Conservation (phyloP, 92 coral and sea anemone genomes). For the Palythoa caribaeorum region DNA sequence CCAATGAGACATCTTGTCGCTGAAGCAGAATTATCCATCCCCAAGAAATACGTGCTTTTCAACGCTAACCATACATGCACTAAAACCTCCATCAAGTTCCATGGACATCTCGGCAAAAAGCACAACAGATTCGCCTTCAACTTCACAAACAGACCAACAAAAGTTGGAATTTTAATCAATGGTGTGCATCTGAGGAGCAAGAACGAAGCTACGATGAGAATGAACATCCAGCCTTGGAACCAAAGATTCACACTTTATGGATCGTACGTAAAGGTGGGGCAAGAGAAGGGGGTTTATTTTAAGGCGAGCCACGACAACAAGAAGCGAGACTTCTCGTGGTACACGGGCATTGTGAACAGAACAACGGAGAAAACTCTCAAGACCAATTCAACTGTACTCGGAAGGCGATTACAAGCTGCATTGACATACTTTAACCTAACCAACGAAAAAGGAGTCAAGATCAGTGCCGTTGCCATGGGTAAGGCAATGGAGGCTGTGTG, state of each 20-base stretch:
- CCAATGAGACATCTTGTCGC: constrained; percentile 88
- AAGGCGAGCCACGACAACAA: constrained; percentile 90
- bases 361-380: constrained; percentile 82
- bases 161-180: constrained; percentile 73
- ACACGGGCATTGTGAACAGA: constrained; percentile 78
- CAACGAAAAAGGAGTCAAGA: constrained; percentile 76
- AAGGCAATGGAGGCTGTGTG: constrained; percentile 70
- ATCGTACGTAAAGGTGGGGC: constrained; percentile 63
- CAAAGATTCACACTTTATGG: constrained; percentile 85
- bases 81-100: constrained; percentile 79
- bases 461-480: constrained; percentile 69
- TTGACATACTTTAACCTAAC: constrained; percentile 74
- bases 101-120: constrained; percentile 77
- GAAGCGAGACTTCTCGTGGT: constrained; percentile 83
- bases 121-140: constrained; percentile 73
- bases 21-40: constrained; percentile 79
- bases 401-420: constrained; percentile 76
- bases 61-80: constrained; percentile 90
- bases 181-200: constrained; percentile 73
- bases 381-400: constrained; percentile 82
- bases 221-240: constrained; percentile 76
- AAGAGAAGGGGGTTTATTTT: constrained; percentile 87
- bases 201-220: constrained; percentile 70
- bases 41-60: constrained; percentile 70
- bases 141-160: constrained; percentile 76